Evolutionary conservation across 2,797 vertebrate species (phyloP), one percentile per base, ranked within the genome.

Genomic region (Halcyon badia): DNA sequence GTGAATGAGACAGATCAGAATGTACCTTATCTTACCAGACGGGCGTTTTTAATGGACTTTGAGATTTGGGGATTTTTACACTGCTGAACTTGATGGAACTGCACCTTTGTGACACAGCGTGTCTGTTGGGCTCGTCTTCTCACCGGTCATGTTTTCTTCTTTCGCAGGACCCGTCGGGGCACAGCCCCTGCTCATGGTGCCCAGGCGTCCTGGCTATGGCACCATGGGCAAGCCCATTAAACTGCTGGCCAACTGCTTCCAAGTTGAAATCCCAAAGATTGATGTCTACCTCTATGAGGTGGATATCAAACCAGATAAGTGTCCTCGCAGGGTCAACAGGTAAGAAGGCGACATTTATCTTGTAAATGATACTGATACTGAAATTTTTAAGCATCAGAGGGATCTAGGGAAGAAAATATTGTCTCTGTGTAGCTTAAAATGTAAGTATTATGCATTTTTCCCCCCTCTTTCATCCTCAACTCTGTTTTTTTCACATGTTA

Each of bases 221-320:
- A 99, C 99, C 97, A 98, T 99, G 97, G 99, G 99, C 96, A 99
- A 99, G 94, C 99, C 99, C 97, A 99, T 99, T 98, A 99, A 99
- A 98, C 98, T 99, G 94, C 98, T 99, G 98, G 99, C 99, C 98
- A 99, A 99, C 98, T 99, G 99, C 98, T 99, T 99, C 98, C 99
- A 99, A 98, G 99, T 99, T 98, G 99, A 99, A 96, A 99, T 99
- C 97, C 99, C 99, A 98, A 99, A 99, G 98, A 99, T 99, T 92
- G 99, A 99, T 77, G 99, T 99, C 97, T 99, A 99, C 98, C 99
- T 99, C 97, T 99, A 99, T 96, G 99, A 99, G 97, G 99, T 99
- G 97, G 99, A 99, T 97, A 99, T 99, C 98, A 99, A 99, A 98
- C 99, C 99, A 57, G 99, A 99, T 93, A 99, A 99, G 98, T 99